A percentile compares a stretch with the other conserved stretches of the same genome.
Evolutionary conservation across 2,888 invertebrate species (phyloP).

Genomic region (Agonum fuliginosum): DNA sequence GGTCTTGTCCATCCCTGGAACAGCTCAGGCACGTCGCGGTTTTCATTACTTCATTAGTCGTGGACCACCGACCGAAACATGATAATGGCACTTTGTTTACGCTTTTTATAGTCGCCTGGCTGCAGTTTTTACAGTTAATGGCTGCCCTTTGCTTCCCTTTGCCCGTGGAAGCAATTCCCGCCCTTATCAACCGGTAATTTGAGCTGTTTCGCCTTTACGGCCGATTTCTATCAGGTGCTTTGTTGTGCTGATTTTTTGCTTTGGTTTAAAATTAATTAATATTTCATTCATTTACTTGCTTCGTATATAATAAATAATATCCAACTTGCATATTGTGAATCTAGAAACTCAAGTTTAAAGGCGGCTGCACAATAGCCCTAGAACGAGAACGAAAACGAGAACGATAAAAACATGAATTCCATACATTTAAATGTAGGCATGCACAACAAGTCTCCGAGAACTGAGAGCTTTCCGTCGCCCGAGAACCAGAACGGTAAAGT

Average conservation of each 20-base stretch:
- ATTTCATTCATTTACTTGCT: no score
- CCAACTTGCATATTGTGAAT: no score
- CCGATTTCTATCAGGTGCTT: neutral
- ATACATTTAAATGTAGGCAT: no score
- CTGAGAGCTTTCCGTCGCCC: no score
- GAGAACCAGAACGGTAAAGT: no score
- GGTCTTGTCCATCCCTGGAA: constrained; percentile 4
- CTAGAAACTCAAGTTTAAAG: no score
- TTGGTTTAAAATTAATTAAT: no score
- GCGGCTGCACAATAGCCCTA: no score
- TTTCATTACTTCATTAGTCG: constrained; percentile 51
- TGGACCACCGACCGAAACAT: constrained; percentile 47
- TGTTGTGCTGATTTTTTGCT: neutral
- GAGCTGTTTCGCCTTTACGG: neutral
- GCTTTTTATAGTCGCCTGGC: constrained; percentile 44
- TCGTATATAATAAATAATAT: no score
- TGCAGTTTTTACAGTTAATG: constrained; percentile 55
- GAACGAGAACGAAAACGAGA: no score
- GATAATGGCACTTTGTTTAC: constrained; percentile 57
- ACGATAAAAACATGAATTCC: no score
- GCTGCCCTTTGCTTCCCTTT: constrained; percentile 3
- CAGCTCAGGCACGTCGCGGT: neutral
- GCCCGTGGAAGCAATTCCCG: neutral
- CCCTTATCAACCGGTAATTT: constrained; percentile 32
- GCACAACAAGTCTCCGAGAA: no score